Evolutionary conservation across 2,113 vertebrate species (phyloP), one percentile per base, ranked within the genome.

Genomic region (Pterocles gutturalis): DNA sequence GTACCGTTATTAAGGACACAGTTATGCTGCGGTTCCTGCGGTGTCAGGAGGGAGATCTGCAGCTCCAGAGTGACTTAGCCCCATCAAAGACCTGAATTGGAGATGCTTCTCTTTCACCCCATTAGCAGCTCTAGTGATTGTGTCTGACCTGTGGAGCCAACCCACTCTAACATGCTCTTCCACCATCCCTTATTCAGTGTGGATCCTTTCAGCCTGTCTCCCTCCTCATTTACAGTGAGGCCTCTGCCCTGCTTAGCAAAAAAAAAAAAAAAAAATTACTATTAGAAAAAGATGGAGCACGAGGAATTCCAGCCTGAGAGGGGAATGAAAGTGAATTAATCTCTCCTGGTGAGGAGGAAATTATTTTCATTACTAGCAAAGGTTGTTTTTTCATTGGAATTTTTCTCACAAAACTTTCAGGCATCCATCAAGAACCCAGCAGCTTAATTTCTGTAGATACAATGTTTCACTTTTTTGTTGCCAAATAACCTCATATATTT

Each of bases 401-500:
- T 91, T 96, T 96, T 93, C 89, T 93, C 45, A 75, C 87, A 73
- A 53, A 89, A 82, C 84, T 95, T 95, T 96, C 82, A 95, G 73
- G 57, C 87, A 72, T 95, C 93, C 90, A 79, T 96, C 87, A 96
- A 91, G 95, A 61, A 29, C 9, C 78, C 78, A 96, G 77, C 78
- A 91, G 73, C 62, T 87, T 94, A 87, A 95, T 96, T 96, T 97
- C 85, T 94, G 78, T 87, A 95, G 91, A 89, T 95, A 81, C 87
- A 92, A 21, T 78, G 89, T 95, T 96, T 94, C 77, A 69, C 41
- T 72, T 95, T 96, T 96, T 91, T 84, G 69, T 95, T 95, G 75
- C 93, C 84, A 96, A 95, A 96, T 94, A 96, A 85, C 87, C 87
- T 89, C 91, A 95, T 89, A 72, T 49, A 95, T 91, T 96, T 96